Conservation (phyloP, 1,140 invertebrate genomes). For the Bombus impatiens region DNA sequence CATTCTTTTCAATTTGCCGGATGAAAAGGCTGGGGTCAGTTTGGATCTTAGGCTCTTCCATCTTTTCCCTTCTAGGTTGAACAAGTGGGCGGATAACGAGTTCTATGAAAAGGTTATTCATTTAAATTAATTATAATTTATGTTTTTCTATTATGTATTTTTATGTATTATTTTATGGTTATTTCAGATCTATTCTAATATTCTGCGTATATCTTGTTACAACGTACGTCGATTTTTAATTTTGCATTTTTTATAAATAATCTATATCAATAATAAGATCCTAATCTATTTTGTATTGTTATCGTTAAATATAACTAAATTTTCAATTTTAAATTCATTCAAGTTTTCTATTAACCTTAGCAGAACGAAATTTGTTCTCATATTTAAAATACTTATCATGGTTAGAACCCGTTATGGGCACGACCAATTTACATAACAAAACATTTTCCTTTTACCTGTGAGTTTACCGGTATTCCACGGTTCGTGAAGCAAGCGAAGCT, state of each 20-base stretch:
- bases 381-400: too few species aligned
- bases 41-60: conserved; percentile 83
- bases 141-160: neutral
- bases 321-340: too few species aligned
- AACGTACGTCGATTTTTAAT: too few species aligned
- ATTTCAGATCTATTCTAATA: too few species aligned
- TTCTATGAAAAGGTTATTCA: conserved; percentile 54
- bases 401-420: neutral
- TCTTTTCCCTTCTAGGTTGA: conserved; percentile 78
- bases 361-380: too few species aligned
- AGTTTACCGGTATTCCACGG: conserved; percentile 74
- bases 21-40: conserved; percentile 83
- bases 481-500: conserved; percentile 83
- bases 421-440: neutral
- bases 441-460: conserved; percentile 50
- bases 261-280: too few species aligned
- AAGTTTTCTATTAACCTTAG: too few species aligned
- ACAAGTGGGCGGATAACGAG: conserved; percentile 75
- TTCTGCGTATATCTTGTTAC: too few species aligned
- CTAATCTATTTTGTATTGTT: too few species aligned
- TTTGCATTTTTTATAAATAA: too few species aligned
- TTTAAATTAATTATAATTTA: neutral
- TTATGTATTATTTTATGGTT: neutral
- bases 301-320: too few species aligned
- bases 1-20: conserved; percentile 83